A percentile compares a stretch with the other conserved stretches of the same genome.
Evolutionary conservation across 2,113 vertebrate species (phyloP).

Genomic region (Marcusenius ussheri): DNA sequence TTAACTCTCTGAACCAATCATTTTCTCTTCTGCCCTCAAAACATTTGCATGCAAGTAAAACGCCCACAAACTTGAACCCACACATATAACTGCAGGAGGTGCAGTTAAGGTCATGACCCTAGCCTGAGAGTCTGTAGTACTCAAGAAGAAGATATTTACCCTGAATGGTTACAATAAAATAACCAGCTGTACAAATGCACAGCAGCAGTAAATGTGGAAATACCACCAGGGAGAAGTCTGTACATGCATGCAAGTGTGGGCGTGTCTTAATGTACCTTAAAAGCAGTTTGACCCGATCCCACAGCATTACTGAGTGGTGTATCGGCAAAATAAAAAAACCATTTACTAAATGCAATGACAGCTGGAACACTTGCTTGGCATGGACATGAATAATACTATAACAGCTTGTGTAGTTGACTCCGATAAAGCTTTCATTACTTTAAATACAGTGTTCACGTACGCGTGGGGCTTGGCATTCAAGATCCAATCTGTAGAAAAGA

Average conservation of each 20-base stretch:
- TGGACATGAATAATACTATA: not conserved
- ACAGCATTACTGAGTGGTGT: not conserved
- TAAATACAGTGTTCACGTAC: not conserved
- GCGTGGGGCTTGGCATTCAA: not conserved
- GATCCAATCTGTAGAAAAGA: not conserved
- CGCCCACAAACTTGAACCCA: not conserved
- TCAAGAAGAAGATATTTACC: not conserved
- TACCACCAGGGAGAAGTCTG: not conserved
- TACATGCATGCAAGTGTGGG: not conserved
- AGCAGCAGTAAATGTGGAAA: not conserved
- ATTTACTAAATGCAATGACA: not conserved
- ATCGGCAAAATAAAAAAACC: not conserved
- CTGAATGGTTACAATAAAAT: not conserved
- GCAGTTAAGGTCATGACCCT: not conserved
- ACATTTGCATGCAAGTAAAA: too few relatives aligned
- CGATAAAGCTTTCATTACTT: not conserved
- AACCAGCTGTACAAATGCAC: not conserved
- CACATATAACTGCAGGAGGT: not conserved
- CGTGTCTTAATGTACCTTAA: not conserved
- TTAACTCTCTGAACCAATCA: too few relatives aligned
- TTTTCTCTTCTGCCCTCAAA: too few relatives aligned
- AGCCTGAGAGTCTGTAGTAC: not conserved
- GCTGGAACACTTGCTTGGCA: not conserved
- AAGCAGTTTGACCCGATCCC: not conserved
- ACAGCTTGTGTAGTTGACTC: not conserved